phyloP scores from a whole-genome alignment of 2,797 vertebrate genomes.

The Australoheros facetus region DNA sequence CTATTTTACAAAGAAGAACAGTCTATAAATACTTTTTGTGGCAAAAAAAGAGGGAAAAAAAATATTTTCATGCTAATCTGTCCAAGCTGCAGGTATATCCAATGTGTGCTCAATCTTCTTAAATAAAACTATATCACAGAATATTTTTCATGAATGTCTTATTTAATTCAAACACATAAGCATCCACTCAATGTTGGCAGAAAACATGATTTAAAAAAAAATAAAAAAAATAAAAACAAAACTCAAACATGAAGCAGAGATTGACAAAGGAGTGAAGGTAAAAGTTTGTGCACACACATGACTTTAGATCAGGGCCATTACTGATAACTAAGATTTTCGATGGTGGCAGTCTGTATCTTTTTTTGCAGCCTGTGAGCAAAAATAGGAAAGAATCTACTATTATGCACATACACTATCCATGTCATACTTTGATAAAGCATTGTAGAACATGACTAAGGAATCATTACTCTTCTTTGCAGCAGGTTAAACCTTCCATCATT shows the following conservation, averaged over 20 bases:
- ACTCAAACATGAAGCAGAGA: neutral
- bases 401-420: neutral
- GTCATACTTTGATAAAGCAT: neutral
- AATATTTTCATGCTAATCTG: conserved; percentile 26
- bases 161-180: conserved; percentile 29
- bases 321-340: neutral
- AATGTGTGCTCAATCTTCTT: conserved; percentile 54
- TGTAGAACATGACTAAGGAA: neutral
- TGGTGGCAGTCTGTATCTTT: neutral
- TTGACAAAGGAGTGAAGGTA: neutral
- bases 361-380: neutral
- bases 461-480: neutral
- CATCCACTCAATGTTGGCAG: neutral
- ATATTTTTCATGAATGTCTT: conserved; percentile 49
- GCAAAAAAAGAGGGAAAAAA: neutral
- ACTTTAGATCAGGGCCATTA: neutral
- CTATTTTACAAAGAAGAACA: conserved; percentile 26
- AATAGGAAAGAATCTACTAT: neutral
- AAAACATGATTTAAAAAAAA: neutral
- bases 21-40: conserved; percentile 45
- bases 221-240: neutral
- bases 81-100: conserved; percentile 25
- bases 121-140: conserved; percentile 65
- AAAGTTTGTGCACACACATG: neutral
- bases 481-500: neutral